phyloP scores from a whole-genome alignment of 2,113 vertebrate genomes.

The Ailuropoda melanoleuca region DNA sequence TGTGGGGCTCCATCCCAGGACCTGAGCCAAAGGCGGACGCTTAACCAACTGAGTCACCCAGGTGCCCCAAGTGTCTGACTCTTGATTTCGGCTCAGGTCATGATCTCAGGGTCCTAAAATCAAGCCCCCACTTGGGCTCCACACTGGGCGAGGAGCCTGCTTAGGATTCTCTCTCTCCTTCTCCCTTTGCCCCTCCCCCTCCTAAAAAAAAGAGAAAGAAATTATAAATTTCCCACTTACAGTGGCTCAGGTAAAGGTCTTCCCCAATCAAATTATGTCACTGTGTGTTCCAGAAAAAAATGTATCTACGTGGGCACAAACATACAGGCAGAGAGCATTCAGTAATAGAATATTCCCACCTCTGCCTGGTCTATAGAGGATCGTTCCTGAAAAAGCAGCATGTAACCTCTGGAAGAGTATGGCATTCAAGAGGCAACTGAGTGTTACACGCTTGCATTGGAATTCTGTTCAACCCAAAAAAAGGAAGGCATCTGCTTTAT shows the following conservation, averaged over 20 bases:
- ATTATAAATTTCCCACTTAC: background rate
- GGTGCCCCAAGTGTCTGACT: background rate
- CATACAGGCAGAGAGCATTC: background rate
- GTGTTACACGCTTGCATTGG: background rate
- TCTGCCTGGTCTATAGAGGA: background rate
- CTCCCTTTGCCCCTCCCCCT: background rate
- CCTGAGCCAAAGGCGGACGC: too few relatives aligned
- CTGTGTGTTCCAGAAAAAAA: background rate
- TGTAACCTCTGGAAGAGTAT: background rate
- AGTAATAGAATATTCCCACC: background rate
- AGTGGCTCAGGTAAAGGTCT: background rate
- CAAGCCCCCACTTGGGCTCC: background rate
- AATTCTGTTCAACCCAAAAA: background rate
- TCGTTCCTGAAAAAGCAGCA: background rate
- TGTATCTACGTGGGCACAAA: background rate
- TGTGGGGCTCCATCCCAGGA: too few relatives aligned
- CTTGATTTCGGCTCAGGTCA: background rate
- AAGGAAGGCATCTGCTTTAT: background rate
- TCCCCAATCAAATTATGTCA: background rate
- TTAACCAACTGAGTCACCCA: too few relatives aligned
- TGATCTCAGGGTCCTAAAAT: background rate
- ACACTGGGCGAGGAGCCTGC: background rate
- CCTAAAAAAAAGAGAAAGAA: background rate
- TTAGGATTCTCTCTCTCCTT: background rate
- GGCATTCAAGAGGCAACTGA: background rate